Base-by-base conservation (phyloP, 2,113 vertebrate genomes). In the Calyptommatus sinebrachiatus region DNA sequence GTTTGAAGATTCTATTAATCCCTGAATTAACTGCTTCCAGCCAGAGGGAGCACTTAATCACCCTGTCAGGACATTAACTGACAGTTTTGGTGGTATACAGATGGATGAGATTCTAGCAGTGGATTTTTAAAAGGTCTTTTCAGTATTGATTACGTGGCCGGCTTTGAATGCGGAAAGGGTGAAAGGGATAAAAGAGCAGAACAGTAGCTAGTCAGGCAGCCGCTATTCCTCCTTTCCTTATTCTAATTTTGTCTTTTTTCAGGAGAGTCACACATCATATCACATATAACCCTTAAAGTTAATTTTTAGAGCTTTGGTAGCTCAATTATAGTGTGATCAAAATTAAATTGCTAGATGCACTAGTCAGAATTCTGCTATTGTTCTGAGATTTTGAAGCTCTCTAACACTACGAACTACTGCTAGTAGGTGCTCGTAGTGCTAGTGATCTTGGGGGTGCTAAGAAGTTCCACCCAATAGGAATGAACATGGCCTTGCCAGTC, bases 1-100 rank as follows among this genome's bases (percentile, higher is more conserved):
- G 61, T 28, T 65, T 72, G n/a, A 79, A 63, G 45, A 65, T 79
- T 48, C 48, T 22, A 72, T 72, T 61, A 65, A 65, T 63, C 28
- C 21, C 22, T 22, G 14, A 79, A 72, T 79, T 63, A 72, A 79
- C 62, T 72, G 61, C 78, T 28, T 79, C 72, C 14, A 31, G 61
- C 28, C 78, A 79, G 28, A 73, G 78, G 78, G 70, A 79, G 45
- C 72, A 63, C 61, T 79, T 71, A 72, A 26, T 72, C 70, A 65
- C n/a, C 48, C 62, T 76, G 65, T 66, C 61, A 48, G 26, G 61
- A 65, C 62, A 50, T 12, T 65, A 65, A 72, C 28, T 72, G 69
- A 50, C 69, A 79, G 45, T n/a, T 18, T 65, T 50, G 45, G 28
- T 73, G 61, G 22, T 35, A 72, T 48, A 71, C 62, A 72, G 60